phyloP scores from a whole-genome alignment of 2,797 vertebrate species.

The Bovichtus diacanthus region DNA sequence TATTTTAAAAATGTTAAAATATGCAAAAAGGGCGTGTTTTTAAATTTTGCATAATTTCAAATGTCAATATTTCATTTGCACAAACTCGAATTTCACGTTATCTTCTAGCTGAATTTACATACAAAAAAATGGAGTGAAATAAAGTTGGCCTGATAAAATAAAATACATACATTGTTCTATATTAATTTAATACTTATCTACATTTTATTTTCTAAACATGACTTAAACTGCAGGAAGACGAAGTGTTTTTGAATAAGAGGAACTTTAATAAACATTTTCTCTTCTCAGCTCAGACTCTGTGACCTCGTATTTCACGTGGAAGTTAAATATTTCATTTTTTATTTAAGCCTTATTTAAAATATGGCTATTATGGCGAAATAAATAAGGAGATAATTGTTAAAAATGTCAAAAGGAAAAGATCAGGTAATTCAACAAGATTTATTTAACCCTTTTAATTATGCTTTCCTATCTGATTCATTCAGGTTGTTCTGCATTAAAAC shows the following conservation, averaged over 20 bases:
- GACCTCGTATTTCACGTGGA: background rate
- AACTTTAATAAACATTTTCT: background rate
- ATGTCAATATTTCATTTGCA: background rate
- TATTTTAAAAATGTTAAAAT: constrained; percentile 1
- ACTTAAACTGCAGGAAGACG: background rate
- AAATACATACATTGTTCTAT: background rate
- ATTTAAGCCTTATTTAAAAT: no score
- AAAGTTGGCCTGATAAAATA: background rate
- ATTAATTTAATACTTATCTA: background rate
- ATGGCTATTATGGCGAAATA: background rate
- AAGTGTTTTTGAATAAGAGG: no score
- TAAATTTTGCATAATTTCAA: background rate
- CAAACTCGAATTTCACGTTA: no score
- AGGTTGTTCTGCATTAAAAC: background rate
- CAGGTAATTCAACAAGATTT: no score
- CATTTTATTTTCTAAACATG: background rate
- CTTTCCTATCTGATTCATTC: background rate
- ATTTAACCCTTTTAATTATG: no score
- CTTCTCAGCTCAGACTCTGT: background rate
- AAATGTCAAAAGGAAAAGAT: background rate
- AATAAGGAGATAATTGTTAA: background rate
- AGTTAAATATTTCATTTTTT: no score
- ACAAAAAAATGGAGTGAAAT: no score
- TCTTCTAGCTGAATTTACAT: background rate
- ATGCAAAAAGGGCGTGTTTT: no score